Base-by-base conservation (phyloP, 1,140 invertebrate genomes). In the Camponotus floridanus region DNA sequence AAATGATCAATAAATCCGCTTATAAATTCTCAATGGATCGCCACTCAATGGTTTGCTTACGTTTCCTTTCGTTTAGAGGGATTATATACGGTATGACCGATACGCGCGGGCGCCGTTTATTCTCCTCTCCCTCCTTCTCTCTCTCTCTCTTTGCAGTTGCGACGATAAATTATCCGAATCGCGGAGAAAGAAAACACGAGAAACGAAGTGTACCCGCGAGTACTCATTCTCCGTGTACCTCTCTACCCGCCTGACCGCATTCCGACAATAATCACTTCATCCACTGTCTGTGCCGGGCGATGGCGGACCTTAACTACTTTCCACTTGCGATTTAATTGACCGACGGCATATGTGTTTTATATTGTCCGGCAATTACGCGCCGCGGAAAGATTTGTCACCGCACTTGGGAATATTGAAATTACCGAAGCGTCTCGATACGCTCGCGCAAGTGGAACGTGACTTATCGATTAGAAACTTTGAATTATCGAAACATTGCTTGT, bases 251-350 rank as follows among this genome's bases (percentile, higher is more conserved):
- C 68, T 83, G 79, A 83, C 79, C 79, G 79, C 79, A 83, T 83
- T 83, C 79, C 79, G 79, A 73, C 79, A 83, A 83, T 83, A 83
- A 83, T 83, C 79, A 83, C 79, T 83, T 83, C 79, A 83, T 83
- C 79, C 79, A 83, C 68, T 57, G 79, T 61, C 79, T 73, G 79
- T 61, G 67, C 26, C 36, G 67, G 33, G 64, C 76, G 64, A 83
- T 83, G 68, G 79, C 57, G 68, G 33, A 74, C 68, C 68, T 83
- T 83, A 83, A 83, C 79, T 83, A 83, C 79, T 83, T 83, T 83
- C 68, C 79, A 83, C 79, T 83, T 83, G 62, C 68, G 79, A 83
- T 83, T 83, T 83, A 83, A 83, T 83, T 83, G 45, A 83, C 79
- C 55, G 79, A 4, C 67, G 79, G 67, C 79, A 68, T 83, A 83